Evolutionary conservation across 37 sponge, comb jelly and placozoan genomes (phyloP), one percentile per base, ranked within the genome.

Genomic region (Axinella damicornis): DNA sequence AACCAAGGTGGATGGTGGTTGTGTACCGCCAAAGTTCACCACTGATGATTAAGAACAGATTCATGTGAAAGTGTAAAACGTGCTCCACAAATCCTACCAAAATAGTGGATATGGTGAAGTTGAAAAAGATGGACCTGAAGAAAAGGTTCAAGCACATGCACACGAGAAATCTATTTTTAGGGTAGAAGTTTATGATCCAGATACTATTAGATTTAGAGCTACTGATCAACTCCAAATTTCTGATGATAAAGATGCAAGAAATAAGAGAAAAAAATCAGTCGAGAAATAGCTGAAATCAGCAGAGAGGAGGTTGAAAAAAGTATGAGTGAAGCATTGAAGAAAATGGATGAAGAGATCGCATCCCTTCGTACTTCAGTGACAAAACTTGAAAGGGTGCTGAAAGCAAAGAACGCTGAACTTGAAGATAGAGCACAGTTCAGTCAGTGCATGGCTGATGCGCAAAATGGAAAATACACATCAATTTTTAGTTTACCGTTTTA

Each of bases 401-500:
- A 53, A 72, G 20, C 75, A 12, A 86, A 82, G 59, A 77, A 76
- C 19, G 34, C 83, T 34, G 87, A 89, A 38, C 65, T 53, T 63
- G 94, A 93, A 86, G 94, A 93, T 66, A 27, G 82, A 22, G 87
- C 90, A 5, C 82, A 82, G 73, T 93, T 93, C 54, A 66, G 61
- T 56, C 90, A 89, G 53, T 67, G 94, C 15, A 82, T 76, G 69
- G 71, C 74, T 13, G 94, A 93, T 77, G 94, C 94, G 33, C 57
- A 82, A 58, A 74, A 33, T 71, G 87, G 86, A 25, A 93, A 89
- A 30, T 93, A 89, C 66, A 85, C 94, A 18, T 93, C 94, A 5
- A 89, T 93, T 59, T 93, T 89, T 79, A 80, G 81, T 59, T 83
- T 93, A 6, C 94, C 94, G 17, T 94, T 90, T 68, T 94, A 91